Percentiles rank a stretch among this genome's conserved stretches.
These are phyloP conservation scores for Lithobates pipiens DNA, from an alignment of 2,797 vertebrate species.

Conservation along the genomic window DNA sequence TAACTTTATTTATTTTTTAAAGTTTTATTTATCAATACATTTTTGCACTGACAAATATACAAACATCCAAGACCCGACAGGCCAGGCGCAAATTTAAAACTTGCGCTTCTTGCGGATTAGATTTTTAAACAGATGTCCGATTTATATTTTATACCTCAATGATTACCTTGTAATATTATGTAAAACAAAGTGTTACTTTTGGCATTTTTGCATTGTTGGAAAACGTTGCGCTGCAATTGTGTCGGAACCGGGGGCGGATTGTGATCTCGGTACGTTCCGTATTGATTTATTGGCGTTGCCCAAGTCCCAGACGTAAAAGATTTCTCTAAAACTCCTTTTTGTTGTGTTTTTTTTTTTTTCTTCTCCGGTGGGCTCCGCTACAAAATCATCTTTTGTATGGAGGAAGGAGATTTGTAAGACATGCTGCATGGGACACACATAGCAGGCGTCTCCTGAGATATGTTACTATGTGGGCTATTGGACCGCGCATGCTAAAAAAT, in stretches of 20 bases:
- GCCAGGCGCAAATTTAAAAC: too few species aligned
- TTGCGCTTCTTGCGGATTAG: too few species aligned
- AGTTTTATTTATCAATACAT: too few species aligned
- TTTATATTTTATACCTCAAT: too few species aligned
- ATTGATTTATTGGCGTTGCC: background rate
- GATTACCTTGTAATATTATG: too few species aligned
- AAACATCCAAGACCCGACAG: too few species aligned
- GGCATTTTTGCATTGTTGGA: background rate
- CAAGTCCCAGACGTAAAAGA: background rate
- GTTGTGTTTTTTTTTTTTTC: conserved; percentile 6
- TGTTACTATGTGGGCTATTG: conserved; percentile 12
- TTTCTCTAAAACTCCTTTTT: background rate
- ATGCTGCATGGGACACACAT: conserved; percentile 13
- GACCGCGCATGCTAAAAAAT: conserved; percentile 7
- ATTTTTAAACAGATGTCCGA: too few species aligned
- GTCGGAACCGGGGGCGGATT: background rate
- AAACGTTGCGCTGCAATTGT: background rate
- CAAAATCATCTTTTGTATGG: conserved; percentile 44
- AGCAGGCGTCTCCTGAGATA: conserved; percentile 44
- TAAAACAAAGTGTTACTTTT: background rate
- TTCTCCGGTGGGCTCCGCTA: conserved; percentile 5
- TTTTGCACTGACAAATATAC: too few species aligned
- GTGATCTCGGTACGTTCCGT: background rate
- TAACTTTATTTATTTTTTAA: too few species aligned
- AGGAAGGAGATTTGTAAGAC: conserved; percentile 32